Base-by-base conservation (phyloP, 2,797 vertebrate species). In the Cryptoprocta ferox region DNA sequence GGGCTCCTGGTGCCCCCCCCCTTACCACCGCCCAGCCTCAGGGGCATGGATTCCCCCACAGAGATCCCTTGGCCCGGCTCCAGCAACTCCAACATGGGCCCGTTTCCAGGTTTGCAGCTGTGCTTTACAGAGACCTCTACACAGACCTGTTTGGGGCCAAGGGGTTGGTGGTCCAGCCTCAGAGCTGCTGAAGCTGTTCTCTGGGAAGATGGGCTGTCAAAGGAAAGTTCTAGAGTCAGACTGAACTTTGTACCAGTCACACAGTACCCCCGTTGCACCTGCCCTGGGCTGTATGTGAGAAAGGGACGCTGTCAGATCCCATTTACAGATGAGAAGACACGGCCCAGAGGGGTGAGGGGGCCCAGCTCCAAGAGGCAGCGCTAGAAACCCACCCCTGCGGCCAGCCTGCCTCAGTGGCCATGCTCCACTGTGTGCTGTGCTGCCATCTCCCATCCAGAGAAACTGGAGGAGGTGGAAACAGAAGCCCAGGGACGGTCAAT, bases 381-480 rank as follows among this genome's bases (percentile, higher is more conserved):
- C 83, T 61, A 5, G 18, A 10, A 48, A 8, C 56, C 14, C 24
- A 6, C 4, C n/a, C 66, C 10, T 4, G 30, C 0, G 3, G 56
- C 37, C 10, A 5, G 63, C 45, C 48, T 35, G 37, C 59, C 28
- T n/a, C 9, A 2, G 53, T 9, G 56, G 5, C 1, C 3, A 76
- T 26, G 39, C 16, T 61, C n/a, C 18, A 19, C n/a, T 35, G 0
- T 35, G 0, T 0, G 0, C 21, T 28, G 1, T 7, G 18, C 39
- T 1, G 2, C 32, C 21, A 6, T 32, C 19, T 56, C 61, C 37
- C 42, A 18, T 56, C 39, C 30, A 5, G 66, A 94, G 78, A 63
- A 56, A 42, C 28, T 7, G 63, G 63, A 94, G 71, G 37, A 8
- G 53, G 37, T 42, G 9, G 45, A 73, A 59, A 16, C 16, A 35